Base-by-base conservation (phyloP, 2,113 vertebrate genomes). In the Pseudopodoces humilis region DNA sequence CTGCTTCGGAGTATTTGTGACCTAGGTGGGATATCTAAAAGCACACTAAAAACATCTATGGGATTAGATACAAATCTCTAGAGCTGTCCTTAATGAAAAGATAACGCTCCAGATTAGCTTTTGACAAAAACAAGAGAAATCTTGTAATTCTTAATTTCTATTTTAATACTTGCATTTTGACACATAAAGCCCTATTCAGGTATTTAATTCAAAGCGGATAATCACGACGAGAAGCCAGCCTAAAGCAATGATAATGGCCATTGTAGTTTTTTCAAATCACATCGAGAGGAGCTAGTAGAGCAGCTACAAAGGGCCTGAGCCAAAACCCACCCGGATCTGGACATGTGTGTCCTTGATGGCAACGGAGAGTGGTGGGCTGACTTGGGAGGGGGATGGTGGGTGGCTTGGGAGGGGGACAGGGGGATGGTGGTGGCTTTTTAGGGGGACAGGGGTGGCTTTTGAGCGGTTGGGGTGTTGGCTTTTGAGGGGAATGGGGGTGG, bases 81-180 rank as follows among this genome's bases (percentile, higher is more conserved):
- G n/a, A 82, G 90, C 31, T 52, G 75, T n/a, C 75, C 68, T 83
- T 65, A 95, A 87, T 69, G 77, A 88, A 82, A 94, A 83, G 59
- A 86, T 62, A 96, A 95, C 4, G 1, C 6, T 0, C 7, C 74
- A 69, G 74, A 87, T 95, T 35, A 91, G 74, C 43, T 41, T 60
- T 94, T 6, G 2, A 49, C 20, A 55, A 59, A 84, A 92, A 37
- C 76, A 88, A 84, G 52, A 47, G 39, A 47, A 88, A 83, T 23
- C 62, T 76, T 67, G 70, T 90, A 71, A 83, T 85, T 90, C 74
- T 7, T 10, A 5, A 74, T 58, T 86, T 80, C 37, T 68, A 35
- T 37, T 91, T 71, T 70, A 94, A 75, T 47, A 37, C 31, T 86
- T n/a, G 43, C 15, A 13, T 89, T 84, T 55, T 49, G 49, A 68